phyloP scores from a whole-genome alignment of 2,888 invertebrate species.

The Escarpia spicata region DNA sequence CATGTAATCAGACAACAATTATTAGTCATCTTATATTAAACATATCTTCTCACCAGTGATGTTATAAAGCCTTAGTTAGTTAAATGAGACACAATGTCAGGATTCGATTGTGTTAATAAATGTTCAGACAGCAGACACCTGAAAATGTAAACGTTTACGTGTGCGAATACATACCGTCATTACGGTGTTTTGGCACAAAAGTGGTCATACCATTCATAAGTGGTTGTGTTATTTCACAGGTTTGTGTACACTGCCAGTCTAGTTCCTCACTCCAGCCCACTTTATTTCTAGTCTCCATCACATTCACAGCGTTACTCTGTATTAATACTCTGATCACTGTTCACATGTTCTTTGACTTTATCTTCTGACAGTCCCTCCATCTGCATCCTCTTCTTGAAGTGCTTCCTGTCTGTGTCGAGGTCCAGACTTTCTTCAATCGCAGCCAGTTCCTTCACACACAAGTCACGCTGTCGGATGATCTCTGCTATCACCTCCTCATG shows the following conservation, averaged over 20 bases:
- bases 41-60: too few species aligned
- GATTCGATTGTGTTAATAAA: too few species aligned
- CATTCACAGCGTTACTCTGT: neutral
- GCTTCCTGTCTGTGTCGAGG: neutral
- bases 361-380: neutral
- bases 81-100: too few species aligned
- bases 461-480: neutral
- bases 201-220: neutral
- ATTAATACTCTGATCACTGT: neutral
- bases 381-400: constrained; percentile 13
- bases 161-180: too few species aligned
- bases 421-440: neutral
- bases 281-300: neutral
- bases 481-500: neutral
- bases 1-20: too few species aligned
- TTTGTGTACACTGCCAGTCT: too few species aligned
- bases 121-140: too few species aligned
- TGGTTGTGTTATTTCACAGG: neutral
- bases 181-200: neutral
- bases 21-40: too few species aligned
- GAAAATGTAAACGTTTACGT: too few species aligned
- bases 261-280: neutral
- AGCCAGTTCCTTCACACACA: constrained; percentile 16
- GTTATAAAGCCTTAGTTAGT: too few species aligned
- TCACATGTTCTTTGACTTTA: neutral